phyloP scores from a whole-genome alignment of 2,797 vertebrate species.

The Oryzias dopingdopingensis region DNA sequence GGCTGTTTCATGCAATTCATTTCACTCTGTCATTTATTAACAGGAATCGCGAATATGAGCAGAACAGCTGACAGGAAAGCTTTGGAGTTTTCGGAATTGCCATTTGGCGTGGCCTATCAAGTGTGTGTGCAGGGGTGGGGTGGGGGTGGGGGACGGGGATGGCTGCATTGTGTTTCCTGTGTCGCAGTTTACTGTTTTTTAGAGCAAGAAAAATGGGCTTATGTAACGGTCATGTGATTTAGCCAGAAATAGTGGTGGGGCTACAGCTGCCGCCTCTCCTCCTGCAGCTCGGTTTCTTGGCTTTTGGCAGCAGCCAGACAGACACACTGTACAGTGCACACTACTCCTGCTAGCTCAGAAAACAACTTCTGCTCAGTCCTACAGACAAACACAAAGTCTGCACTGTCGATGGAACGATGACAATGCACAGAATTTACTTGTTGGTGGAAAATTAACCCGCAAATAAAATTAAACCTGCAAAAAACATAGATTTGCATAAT shows the following conservation, averaged over 20 bases:
- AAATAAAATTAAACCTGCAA: neutral
- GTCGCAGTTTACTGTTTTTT: constrained; percentile 96
- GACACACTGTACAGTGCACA: constrained; percentile 76
- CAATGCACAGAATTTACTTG: constrained; percentile 36
- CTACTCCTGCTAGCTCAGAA: constrained; percentile 67
- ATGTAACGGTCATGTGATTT: constrained; percentile 99
- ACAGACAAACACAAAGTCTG: constrained; percentile 53
- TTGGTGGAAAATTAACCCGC: constrained; percentile 24
- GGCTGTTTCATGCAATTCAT: constrained; percentile 46
- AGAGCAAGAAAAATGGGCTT: constrained; percentile 98
- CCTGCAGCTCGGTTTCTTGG: constrained; percentile 83
- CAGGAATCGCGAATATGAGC: constrained; percentile 59
- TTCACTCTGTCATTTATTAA: constrained; percentile 72
- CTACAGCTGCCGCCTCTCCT: constrained; percentile 93
- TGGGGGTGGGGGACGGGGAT: constrained; percentile 38
- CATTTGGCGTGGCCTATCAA: constrained; percentile 52
- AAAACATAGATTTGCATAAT: neutral
- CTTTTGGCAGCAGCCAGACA: constrained; percentile 87
- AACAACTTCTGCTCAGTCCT: constrained; percentile 72
- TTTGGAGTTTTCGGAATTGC: constrained; percentile 59
- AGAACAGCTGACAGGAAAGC: constrained; percentile 58
- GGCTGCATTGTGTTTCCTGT: constrained; percentile 87
- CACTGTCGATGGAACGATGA: constrained; percentile 38
- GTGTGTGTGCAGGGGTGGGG: constrained; percentile 15
- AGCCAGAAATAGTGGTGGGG: constrained; percentile 98